Evolutionary conservation across 2,797 vertebrate species (phyloP), one percentile per base, ranked within the genome.

Genomic region (Bradypodion pumilum): DNA sequence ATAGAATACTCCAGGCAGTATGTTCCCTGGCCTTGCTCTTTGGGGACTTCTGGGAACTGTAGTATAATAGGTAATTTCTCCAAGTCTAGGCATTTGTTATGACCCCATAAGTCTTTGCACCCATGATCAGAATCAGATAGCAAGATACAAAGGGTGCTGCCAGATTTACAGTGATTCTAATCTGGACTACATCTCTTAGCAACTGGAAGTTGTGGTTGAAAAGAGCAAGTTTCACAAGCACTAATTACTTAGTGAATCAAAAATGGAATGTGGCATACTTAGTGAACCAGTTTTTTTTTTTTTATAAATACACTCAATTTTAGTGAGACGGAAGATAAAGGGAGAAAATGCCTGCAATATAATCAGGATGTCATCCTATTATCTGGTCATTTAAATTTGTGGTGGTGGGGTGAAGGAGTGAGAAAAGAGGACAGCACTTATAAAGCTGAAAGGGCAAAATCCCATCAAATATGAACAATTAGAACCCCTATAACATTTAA

Each of bases 381-480:
- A 75, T 40, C 32, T 40, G 76, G 78, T 15, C 25, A 46, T 88
- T 84, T 59, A 65, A 74, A 42, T 62, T 62, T 60, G 15, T 2
- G 2, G 52, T 56, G 13, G 21, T 60, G 15, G 5, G 2, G 52
- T 56, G 13, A 56, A 52, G 16, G 52, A 19, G 12, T 56, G 52
- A 2, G 12, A 27, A 76, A 60, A 69, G 69, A 80, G 74, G 89
- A 78, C 21, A 40, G 42, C n/a, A 42, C 7, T 63, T 7, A 35
- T n/a, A 81, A 86, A 84, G 74, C 3, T 23, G 21, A 10, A 78
- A 82, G 3, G 76, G n/a, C 40, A 82, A 87, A 77, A 52, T 9
- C 4, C 86, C 10, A 12, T 65, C 44, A 87, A 85, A 91, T 66
- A 13, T 83, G 72, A 85, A 85, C n/a, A 0, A 1, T 52, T 0